Evolutionary conservation across 2,888 invertebrate species (phyloP), one percentile per base, ranked within the genome.

Genomic region (Ramazzottius varieornatus): DNA sequence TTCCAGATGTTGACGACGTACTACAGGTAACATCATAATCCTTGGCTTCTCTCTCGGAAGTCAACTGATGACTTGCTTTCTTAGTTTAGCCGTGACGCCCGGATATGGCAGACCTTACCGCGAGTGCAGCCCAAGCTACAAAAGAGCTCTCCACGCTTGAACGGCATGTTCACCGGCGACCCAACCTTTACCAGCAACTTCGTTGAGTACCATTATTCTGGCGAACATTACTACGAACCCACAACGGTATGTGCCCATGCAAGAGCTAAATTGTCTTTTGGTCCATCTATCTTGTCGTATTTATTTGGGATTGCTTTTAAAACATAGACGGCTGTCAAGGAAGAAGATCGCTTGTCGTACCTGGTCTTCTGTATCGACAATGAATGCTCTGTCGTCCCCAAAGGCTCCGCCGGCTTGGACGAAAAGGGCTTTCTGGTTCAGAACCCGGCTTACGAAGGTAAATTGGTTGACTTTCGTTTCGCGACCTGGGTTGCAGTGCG

Each of bases 71-170:
- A n/a, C n/a, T n/a, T 20, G 20, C 4, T 54, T 16, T 54, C 24
- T 54, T 8, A 29, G 20, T 54, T 8, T 29, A 54, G 54, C 29
- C 54, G 54, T 4, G 54, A 54, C 29, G 54, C 54, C 4, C 13
- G 54, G n/a, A 54, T 54, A 16, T 54, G 54, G 54, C 54, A 54
- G 24, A 54, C 29, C n/a, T 54, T 54, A 54, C 54, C 54, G 29
- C 20, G 4, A 16, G 54, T 54, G 4, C 8, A 29, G n/a, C n/a
- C 54, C 13, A n/a, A 4, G 20, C 54, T 54, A 8, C 20, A 29
- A 29, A 54, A 54, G 54, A 54, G 4, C 20, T 54, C 54, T n/a
- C 54, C 54, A 29, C 54, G 54, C 4, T 29, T 54, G n/a, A 54
- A 29, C 29, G 54, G 54, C 4, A 54, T 54, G 54, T 54, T 54